Base-by-base conservation (phyloP, 1,140 invertebrate species). In the Acromyrmex echinatior region DNA sequence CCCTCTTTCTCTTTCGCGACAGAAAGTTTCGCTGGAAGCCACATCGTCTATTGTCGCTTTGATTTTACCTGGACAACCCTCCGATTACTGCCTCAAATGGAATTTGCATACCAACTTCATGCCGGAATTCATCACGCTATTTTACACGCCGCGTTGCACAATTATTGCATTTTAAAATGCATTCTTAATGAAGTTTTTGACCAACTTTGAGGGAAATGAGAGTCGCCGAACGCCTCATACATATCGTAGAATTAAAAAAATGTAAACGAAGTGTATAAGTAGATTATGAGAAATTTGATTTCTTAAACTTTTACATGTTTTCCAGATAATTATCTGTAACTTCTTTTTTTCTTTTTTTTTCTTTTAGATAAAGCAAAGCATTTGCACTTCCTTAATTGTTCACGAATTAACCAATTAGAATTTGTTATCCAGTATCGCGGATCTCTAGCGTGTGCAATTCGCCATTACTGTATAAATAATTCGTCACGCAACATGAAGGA, bases 61-160 rank as follows among this genome's bases (percentile, higher is more conserved):
- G 79, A 81, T 81, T 81, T 76, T 76, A 74, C 39, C 7, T 71
- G 56, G 60, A 28, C 56, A 74, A 73, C 39, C 28, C 39, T 84
- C 56, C 80, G 80, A 84, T 84, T 84, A 84, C 56, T 73, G 56
- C 80, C 70, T 25, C 80, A 76, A 84, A 76, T 58, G 45, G 56
- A 49, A 84, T 84, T 74, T 84, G 39, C 80, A 84, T 76, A 63
- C 56, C 80, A 84, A 84, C 80, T 81, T 71, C 66, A 71, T 21
- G 35, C 56, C 56, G 35, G 56, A 73, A 74, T 82, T 25, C 56
- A 62, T 3, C 5, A 0, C 39, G 39, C 12, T 45, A 76, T 76
- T 84, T 49, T 62, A 39, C 7, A 39, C 31, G 28, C n/a, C 56
- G 39, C 80, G 14, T 51, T 28, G 79, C 78, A 14, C 68, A 62